Base-by-base conservation (phyloP, 2,113 vertebrate genomes). In the Sylvia atricapilla region DNA sequence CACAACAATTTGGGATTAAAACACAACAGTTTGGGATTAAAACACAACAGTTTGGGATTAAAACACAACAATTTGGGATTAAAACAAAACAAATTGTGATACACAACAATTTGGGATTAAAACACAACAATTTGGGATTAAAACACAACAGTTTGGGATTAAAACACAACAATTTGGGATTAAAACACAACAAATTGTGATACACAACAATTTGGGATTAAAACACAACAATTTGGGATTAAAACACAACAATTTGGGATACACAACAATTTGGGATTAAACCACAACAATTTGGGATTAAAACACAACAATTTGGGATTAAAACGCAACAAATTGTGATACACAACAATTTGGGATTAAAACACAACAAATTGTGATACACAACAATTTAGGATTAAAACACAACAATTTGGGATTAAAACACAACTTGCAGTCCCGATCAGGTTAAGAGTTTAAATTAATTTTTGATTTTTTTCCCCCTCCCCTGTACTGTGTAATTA, bases 321-420 rank as follows among this genome's bases (percentile, higher is more conserved):
- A 37, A 37, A 37, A 37, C 37, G 10, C 37, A 37, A n/a, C n/a
- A n/a, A n/a, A n/a, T n/a, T n/a, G n/a, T n/a, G n/a, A n/a, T n/a
- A n/a, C 37, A 37, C 37, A 37, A 37, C 37, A 37, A 37, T 37
- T 37, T 37, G 37, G 37, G 37, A 37, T 37, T 37, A 37, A 37
- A 37, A 37, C 37, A 37, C 37, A 37, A 83, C 67, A 72, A 85
- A n/a, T n/a, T n/a, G n/a, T n/a, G n/a, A n/a, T n/a, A 37, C 37
- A 37, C 37, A 37, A 83, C 67, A 72, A 85, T 89, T 93, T 66
- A 91, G 96, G 91, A 97, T 97, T 97, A 97, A 96, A 96, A 92
- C 56, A 22, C 63, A 28, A 83, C 67, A 72, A 85, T 89, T 93
- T 66, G 92, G 96, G 91, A 97, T 97, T 97, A 97, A 96, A 96